phyloP scores from a whole-genome alignment of 2,113 vertebrate species.

The Lamprologus callipterus region DNA sequence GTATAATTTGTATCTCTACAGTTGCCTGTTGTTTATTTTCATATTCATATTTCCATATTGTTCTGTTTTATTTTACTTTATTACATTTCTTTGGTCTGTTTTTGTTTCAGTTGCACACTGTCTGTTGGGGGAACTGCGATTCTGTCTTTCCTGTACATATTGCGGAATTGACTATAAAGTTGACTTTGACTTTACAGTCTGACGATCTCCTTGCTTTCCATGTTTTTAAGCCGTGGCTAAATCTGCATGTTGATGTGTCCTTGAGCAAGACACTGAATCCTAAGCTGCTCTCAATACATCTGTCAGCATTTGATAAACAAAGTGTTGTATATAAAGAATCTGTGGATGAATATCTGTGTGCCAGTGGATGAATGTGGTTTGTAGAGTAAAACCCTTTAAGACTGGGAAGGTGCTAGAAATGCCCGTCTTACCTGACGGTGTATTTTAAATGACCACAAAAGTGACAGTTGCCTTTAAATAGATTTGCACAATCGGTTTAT shows the following conservation, averaged over 20 bases:
- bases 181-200: not conserved
- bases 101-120: not conserved
- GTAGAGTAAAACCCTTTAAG: not conserved
- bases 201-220: not conserved
- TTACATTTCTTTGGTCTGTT: not conserved
- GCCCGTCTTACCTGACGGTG: accelerated
- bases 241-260: not conserved
- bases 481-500: not conserved
- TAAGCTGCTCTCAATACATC: too few species aligned
- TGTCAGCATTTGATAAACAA: not conserved
- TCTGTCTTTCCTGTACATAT: not conserved
- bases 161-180: not conserved
- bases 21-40: not conserved
- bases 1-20: not conserved
- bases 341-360: not conserved
- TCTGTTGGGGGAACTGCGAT: not conserved
- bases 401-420: not conserved
- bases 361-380: not conserved
- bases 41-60: not conserved
- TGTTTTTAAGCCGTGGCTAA: not conserved
- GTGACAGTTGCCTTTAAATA: not conserved
- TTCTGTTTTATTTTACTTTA: not conserved
- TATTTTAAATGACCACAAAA: not conserved
- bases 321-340: not conserved
- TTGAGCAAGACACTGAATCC: not conserved